A percentile compares a stretch with the other conserved stretches of the same genome.
Evolutionary conservation across 2,888 invertebrate genomes (phyloP).

Genomic region (Epirrhoe alternata): DNA sequence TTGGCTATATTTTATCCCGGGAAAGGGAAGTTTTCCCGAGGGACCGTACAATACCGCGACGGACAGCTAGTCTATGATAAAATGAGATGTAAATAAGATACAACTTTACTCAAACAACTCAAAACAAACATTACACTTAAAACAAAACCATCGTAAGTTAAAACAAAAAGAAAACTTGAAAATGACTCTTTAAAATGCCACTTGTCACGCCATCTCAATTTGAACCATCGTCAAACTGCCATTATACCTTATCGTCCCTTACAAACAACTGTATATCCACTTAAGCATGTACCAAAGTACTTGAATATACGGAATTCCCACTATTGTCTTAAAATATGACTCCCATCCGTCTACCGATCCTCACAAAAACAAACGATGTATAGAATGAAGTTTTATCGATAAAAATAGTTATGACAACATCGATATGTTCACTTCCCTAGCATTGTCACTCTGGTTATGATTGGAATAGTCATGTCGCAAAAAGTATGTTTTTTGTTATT

Average conservation of each 20-base stretch:
- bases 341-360: slow-evolving; percentile 55
- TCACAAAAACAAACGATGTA: slow-evolving; percentile 50
- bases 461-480: slow-evolving; percentile 11
- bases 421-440: slow-evolving; percentile 44
- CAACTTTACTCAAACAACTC: not conserved
- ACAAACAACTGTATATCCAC: slow-evolving; percentile 52
- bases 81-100: not conserved
- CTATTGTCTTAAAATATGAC: slow-evolving; percentile 58
- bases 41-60: too few relatives aligned
- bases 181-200: slow-evolving; percentile 32
- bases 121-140: not conserved
- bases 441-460: slow-evolving; percentile 29
- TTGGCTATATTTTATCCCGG: too few relatives aligned
- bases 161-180: slow-evolving; percentile 23
- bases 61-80: too few relatives aligned
- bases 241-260: slow-evolving; percentile 53
- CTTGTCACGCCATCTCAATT: slow-evolving; percentile 47
- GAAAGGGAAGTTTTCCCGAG: too few relatives aligned
- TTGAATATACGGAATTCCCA: slow-evolving; percentile 52
- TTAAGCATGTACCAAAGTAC: slow-evolving; percentile 31
- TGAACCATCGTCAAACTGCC: slow-evolving; percentile 47
- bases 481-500: slow-evolving; percentile 8
- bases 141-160: slow-evolving; percentile 1
- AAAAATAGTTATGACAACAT: slow-evolving; percentile 39
- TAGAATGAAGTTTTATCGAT: slow-evolving; percentile 37